These are phyloP conservation scores for Spea hammondii DNA, from an alignment of 2,797 vertebrate species.

Conservation along the genomic window DNA sequence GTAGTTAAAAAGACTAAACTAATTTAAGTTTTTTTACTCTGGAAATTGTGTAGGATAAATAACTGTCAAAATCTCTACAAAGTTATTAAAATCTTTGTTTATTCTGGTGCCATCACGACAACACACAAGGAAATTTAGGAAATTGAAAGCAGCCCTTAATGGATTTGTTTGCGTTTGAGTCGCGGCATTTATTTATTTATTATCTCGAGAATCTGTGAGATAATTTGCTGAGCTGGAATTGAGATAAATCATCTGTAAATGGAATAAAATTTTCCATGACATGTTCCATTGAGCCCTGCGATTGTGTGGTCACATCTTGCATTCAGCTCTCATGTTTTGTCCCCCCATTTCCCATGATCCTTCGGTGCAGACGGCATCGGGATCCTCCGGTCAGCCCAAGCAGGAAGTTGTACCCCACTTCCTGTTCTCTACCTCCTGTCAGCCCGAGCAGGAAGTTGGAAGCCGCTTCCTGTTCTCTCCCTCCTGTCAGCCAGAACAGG, in stretches of 20 bases:
- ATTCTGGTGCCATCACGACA: constrained; percentile 51
- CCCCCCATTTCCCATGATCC: no score
- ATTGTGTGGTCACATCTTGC: no score
- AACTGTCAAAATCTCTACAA: constrained; percentile 25
- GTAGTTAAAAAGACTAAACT: no score
- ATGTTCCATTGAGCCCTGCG: neutral
- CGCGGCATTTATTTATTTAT: constrained; percentile 64
- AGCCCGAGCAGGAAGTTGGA: no score
- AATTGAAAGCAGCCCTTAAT: constrained; percentile 60
- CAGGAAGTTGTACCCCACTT: no score
- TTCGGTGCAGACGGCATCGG: no score
- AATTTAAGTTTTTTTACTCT: neutral
- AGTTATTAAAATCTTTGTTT: constrained; percentile 22
- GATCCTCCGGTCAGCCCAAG: no score
- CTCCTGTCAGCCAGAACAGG: no score
- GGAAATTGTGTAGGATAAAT: neutral
- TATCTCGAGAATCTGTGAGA: constrained; percentile 52
- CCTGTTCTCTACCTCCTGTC: no score
- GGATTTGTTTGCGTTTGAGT: constrained; percentile 57
- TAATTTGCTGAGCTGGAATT: constrained; percentile 52
- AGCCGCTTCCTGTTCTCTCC: no score
- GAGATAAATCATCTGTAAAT: constrained; percentile 27
- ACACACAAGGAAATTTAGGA: constrained; percentile 54
- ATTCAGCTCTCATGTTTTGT: no score
- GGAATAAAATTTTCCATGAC: constrained; percentile 17